Percentiles rank a stretch among this genome's conserved stretches.
These are phyloP conservation scores for Sparidentex hasta DNA, from an alignment of 2,797 vertebrate genomes.

Conservation along the genomic window DNA sequence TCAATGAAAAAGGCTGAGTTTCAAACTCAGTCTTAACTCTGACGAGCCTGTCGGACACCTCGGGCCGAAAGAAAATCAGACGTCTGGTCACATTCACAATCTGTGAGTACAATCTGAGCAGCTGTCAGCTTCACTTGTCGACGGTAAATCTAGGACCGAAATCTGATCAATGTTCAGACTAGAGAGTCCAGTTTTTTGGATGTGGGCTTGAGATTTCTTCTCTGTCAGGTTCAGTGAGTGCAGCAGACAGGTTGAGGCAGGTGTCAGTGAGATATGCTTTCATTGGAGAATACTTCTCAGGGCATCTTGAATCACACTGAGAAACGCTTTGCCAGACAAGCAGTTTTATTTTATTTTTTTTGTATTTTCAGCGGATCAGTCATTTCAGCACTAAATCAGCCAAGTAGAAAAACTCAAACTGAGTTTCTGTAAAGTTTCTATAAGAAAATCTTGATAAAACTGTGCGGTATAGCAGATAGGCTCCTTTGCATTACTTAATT, in stretches of 20 bases:
- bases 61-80: constrained; percentile 42
- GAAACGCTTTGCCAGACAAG: constrained; percentile 5
- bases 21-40: constrained; percentile 35
- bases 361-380: background rate
- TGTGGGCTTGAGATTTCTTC: background rate
- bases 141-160: background rate
- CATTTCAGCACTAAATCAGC: background rate
- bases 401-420: background rate
- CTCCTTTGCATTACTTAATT: background rate
- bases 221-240: constrained; percentile 3
- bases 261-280: background rate
- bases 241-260: constrained; percentile 4
- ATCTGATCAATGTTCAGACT: background rate
- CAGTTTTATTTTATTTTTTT: background rate
- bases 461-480: too few species aligned
- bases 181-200: constrained; percentile 4
- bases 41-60: constrained; percentile 36
- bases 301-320: background rate
- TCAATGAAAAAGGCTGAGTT: constrained; percentile 32
- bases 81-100: constrained; percentile 16
- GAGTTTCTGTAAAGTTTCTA: background rate
- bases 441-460: background rate
- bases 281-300: background rate
- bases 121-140: background rate
- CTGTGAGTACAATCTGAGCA: constrained; percentile 16